Base-by-base conservation (phyloP, 92 coral and sea anemone genomes). In the Paramuricea clavata region DNA sequence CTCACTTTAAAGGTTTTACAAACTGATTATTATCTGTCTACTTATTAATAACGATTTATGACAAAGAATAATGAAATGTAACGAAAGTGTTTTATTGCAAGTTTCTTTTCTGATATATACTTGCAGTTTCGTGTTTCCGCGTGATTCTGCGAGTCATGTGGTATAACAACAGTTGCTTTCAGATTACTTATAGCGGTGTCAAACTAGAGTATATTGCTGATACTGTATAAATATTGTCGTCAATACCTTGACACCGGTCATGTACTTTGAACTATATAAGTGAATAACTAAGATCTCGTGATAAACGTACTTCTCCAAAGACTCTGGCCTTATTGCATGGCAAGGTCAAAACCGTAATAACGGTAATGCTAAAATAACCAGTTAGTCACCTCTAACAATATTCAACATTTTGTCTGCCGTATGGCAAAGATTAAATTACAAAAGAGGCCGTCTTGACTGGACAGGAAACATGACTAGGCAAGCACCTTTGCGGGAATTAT, bases 281-380 rank as follows among this genome's bases (percentile, higher is more conserved):
- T 36, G 49, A 70, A 34, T 43, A 43, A 43, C 47, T 21, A 27
- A 43, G 39, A 39, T 52, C 61, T 41, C 31, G 73, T 12, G 73
- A 60, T 61, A 41, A 79, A 30, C 62, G 62, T 54, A 21, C 19
- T 54, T 23, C 62, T 21, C 62, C n/a, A n/a, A n/a, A n/a, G n/a
- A n/a, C n/a, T 21, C 30, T 5, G 26, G 26, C 26, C 26, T 54
- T 19, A 54, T 54, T 54, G 22, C 62, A 54, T 54, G 22, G 62
- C 69, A 41, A 79, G 84, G 84, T 79, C 84, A 59, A 79, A 78
- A 76, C 26, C 25, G 81, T 28, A 30, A n/a, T 79, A 79, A 79
- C 84, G 84, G 84, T 79, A 57, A 43, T 79, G 54, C 19, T 31
- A 78, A 28, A 57, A 56, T 78, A 78, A 56, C 61, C 47, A 56